Evolutionary conservation across 2,888 invertebrate genomes (phyloP).

Genomic region (Agonopterix alstromeriana): DNA sequence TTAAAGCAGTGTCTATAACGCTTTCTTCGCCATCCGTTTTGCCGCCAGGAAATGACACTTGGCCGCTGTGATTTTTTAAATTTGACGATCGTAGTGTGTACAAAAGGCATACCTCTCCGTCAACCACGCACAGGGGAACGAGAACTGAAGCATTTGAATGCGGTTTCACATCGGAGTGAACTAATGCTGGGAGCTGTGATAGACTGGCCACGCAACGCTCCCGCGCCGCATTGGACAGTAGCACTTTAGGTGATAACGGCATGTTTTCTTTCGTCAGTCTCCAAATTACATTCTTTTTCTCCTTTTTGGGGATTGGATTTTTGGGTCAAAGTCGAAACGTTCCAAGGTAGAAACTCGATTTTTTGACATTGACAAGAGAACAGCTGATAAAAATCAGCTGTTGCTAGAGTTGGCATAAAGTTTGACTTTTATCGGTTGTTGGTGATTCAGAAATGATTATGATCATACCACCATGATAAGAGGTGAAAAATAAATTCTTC

Average conservation of each 20-base stretch:
- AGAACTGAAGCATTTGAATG: slow-evolving; percentile 85
- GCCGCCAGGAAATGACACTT: slow-evolving; percentile 93
- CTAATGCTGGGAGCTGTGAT: slow-evolving; percentile 72
- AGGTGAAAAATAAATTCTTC: too few relatives aligned
- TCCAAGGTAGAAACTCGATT: background rate
- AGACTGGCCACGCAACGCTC: slow-evolving; percentile 77
- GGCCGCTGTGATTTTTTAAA: slow-evolving; percentile 85
- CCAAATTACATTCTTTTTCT: background rate
- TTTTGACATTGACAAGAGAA: background rate
- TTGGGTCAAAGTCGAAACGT: too few relatives aligned
- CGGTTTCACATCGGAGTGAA: slow-evolving; percentile 24
- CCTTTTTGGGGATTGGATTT: background rate
- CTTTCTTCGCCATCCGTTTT: slow-evolving; percentile 81
- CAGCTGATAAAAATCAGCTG: background rate
- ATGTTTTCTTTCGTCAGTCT: slow-evolving; percentile 16
- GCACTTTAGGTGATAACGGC: slow-evolving; percentile 44
- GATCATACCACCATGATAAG: too few relatives aligned
- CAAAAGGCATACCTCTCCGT: slow-evolving; percentile 83
- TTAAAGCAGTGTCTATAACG: slow-evolving; percentile 83
- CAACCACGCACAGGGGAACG: slow-evolving; percentile 85
- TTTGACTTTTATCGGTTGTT: too few relatives aligned
- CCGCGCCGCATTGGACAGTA: slow-evolving; percentile 73
- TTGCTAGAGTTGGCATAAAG: background rate
- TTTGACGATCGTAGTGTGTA: slow-evolving; percentile 88
- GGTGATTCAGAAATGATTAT: too few relatives aligned